Conservation (phyloP, 2,888 invertebrate species). For the Plebejus argus region DNA sequence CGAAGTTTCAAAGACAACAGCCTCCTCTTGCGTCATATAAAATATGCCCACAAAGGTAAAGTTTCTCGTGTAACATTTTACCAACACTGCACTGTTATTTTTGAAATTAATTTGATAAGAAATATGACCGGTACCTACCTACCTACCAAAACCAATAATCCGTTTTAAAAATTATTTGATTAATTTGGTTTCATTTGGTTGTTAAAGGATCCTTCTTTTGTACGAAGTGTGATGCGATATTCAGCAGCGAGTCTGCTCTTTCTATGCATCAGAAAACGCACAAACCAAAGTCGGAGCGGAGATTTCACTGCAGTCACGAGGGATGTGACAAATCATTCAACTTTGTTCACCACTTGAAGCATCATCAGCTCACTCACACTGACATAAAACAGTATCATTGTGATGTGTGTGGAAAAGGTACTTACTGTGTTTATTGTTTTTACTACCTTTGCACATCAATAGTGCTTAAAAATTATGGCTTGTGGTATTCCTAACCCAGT, state of each 20-base stretch:
- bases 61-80: conserved; percentile 5
- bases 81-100: too few species aligned
- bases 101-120: not conserved
- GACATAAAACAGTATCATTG: conserved; percentile 66
- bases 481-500: too few species aligned
- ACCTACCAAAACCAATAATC: too few species aligned
- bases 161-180: too few species aligned
- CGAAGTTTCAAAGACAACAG: conserved; percentile 64
- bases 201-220: conserved; percentile 63
- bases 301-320: conserved; percentile 57
- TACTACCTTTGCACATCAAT: too few species aligned
- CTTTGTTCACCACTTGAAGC: conserved; percentile 69
- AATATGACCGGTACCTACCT: not conserved
- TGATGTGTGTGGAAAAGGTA: conserved; percentile 69
- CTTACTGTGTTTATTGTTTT: not conserved
- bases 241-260: conserved; percentile 65
- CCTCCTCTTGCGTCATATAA: conserved; percentile 65
- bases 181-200: conserved; percentile 25
- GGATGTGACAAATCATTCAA: conserved; percentile 70
- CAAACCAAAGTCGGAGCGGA: conserved; percentile 59
- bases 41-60: conserved; percentile 73
- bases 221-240: conserved; percentile 57
- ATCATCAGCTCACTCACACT: conserved; percentile 70
- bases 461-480: too few species aligned
- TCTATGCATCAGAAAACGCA: conserved; percentile 64